A percentile compares a stretch with the other conserved stretches of the same genome.
Evolutionary conservation across 2,797 vertebrate species (phyloP).

Genomic region (Odontamblyopus rebecca): DNA sequence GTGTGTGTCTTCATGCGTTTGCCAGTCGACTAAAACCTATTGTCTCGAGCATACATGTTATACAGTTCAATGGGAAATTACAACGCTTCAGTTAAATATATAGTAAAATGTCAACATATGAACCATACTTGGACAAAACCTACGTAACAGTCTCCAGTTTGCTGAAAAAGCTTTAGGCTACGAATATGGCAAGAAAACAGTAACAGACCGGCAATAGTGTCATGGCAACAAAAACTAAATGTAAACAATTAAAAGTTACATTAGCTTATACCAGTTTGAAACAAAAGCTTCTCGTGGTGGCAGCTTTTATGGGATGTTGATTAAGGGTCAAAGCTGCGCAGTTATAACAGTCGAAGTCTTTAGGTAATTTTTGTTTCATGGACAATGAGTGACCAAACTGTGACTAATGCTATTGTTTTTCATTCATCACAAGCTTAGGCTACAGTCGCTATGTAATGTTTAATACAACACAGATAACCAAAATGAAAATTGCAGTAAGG

Average conservation of each 20-base stretch:
- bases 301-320: conserved; percentile 54
- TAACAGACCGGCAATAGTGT: background rate
- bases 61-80: background rate
- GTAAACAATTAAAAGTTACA: conserved; percentile 28
- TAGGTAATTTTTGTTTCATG: conserved; percentile 36
- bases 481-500: conserved; percentile 16
- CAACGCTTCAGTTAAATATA: background rate
- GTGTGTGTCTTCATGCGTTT: background rate
- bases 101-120: background rate
- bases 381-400: conserved; percentile 59
- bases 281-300: conserved; percentile 43
- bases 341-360: conserved; percentile 82
- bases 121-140: background rate
- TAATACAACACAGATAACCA: conserved; percentile 40
- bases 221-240: conserved; percentile 28
- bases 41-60: background rate
- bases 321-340: conserved; percentile 71
- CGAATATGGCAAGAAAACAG: background rate
- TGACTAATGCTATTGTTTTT: conserved; percentile 62
- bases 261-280: conserved; percentile 42
- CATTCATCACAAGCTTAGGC: conserved; percentile 34
- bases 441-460: conserved; percentile 26
- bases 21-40: too few relatives aligned
- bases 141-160: conserved; percentile 7
- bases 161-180: conserved; percentile 2